Conservation (phyloP, 2,888 invertebrate species). For the Acronicta psi region DNA sequence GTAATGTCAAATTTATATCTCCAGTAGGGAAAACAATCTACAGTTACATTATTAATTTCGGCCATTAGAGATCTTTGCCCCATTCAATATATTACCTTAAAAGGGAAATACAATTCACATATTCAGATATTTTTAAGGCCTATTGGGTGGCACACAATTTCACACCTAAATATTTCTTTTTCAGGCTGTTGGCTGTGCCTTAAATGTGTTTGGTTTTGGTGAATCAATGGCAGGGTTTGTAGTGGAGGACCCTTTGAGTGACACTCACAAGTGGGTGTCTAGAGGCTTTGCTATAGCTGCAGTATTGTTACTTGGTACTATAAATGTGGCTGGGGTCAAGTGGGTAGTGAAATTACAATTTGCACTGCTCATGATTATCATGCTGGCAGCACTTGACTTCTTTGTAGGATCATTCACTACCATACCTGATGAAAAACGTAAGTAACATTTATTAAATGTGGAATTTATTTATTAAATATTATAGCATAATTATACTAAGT, state of each 20-base stretch:
- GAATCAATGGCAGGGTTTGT: conserved; percentile 97
- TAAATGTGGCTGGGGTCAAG: conserved; percentile 98
- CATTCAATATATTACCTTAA: too few relatives aligned
- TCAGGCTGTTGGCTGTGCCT: conserved; percentile 98
- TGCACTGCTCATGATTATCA: conserved; percentile 94
- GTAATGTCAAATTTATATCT: too few relatives aligned
- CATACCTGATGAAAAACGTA: conserved; percentile 88
- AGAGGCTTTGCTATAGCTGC: conserved; percentile 96
- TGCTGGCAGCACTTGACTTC: conserved; percentile 97
- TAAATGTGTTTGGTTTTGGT: conserved; percentile 98
- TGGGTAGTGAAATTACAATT: conserved; percentile 99
- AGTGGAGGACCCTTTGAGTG: conserved; percentile 84
- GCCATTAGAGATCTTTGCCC: too few relatives aligned
- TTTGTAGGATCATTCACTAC: conserved; percentile 96
- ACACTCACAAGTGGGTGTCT: conserved; percentile 92
- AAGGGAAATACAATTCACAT: too few relatives aligned
- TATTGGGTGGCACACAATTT: too few relatives aligned
- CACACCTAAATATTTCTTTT: too few relatives aligned
- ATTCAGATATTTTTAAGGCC: too few relatives aligned
- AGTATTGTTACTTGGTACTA: conserved; percentile 95
- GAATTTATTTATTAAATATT: too few relatives aligned
- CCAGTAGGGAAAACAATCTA: too few relatives aligned
- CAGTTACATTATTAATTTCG: too few relatives aligned
- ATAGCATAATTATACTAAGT: too few relatives aligned
- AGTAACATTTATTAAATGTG: conserved; percentile 63